Evolutionary conservation across 2,888 invertebrate species (phyloP), one percentile per base, ranked within the genome.

Genomic region (Tachina fera): DNA sequence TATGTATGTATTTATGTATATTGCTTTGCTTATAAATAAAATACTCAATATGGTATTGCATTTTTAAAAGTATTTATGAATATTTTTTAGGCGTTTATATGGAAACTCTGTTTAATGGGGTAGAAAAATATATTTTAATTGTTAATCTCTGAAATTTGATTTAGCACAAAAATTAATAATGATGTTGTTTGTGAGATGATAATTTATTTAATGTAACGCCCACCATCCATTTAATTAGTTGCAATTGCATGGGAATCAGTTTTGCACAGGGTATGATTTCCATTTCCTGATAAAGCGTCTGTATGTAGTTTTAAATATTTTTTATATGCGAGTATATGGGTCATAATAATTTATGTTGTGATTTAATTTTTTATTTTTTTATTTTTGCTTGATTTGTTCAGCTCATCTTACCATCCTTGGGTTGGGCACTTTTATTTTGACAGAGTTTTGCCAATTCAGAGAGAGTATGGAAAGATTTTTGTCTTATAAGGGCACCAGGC

Each of bases 401-500:
- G 31, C 49, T 70, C 43, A 58, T 84, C 91, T 91, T 91, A 91
- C 91, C 91, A 89, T 91, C 89, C 53, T 88, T 75, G 22, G 70
- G 51, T 75, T 86, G 83, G 60, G 70, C 67, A 84, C 84, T 88
- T 89, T 88, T 90, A 70, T 89, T 85, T 79, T 91, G 91, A 86
- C 91, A 91, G 87, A 91, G 89, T 84, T 89, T 90, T 87, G 88
- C 89, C 84, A 92, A 89, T 88, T 92, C 92, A 85, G 91, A 90
- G 80, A 92, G 89, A 77, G 92, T 92, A 88, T 92, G 90, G 90
- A 92, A 92, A 77, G 92, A 92, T 89, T 92, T 92, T 88, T 92
- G 92, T 77, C 92, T 92, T 87, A 92, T 89, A 84, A 92, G 88
- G 77, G 90, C 89, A 88, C 90, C 91, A 82, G 92, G 92, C 31